These are phyloP conservation scores for Hypomecis punctinalis DNA, from an alignment of 2,888 invertebrate species.

Conservation along the genomic window DNA sequence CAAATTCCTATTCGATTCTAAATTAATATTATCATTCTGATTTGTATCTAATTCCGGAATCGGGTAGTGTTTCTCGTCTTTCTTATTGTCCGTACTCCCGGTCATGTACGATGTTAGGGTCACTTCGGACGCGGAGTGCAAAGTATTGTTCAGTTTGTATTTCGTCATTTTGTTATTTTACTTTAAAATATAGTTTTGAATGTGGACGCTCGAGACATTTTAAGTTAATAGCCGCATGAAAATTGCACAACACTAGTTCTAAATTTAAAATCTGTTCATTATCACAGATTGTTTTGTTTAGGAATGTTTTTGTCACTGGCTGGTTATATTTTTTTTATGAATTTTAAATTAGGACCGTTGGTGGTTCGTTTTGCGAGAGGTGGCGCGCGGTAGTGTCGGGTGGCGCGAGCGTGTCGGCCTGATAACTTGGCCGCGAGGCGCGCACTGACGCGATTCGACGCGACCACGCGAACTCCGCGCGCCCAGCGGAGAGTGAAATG, in stretches of 20 bases:
- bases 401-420: slow-evolving; percentile 1
- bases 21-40: slow-evolving; percentile 64
- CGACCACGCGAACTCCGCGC: neutral
- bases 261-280: slow-evolving; percentile 41
- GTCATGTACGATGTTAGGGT: slow-evolving; percentile 78
- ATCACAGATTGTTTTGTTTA: slow-evolving; percentile 49
- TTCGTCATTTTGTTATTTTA: slow-evolving; percentile 76
- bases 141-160: slow-evolving; percentile 81
- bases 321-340: slow-evolving; percentile 27
- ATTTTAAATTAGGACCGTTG: slow-evolving; percentile 27
- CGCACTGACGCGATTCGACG: slow-evolving; percentile 2
- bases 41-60: slow-evolving; percentile 60
- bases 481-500: slow-evolving; percentile 30
- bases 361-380: slow-evolving; percentile 9
- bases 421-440: neutral
- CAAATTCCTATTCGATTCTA: slow-evolving; percentile 65
- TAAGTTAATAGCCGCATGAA: slow-evolving; percentile 50
- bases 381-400: slow-evolving; percentile 20
- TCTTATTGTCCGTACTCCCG: slow-evolving; percentile 60
- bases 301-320: slow-evolving; percentile 37
- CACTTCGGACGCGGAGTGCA: slow-evolving; percentile 71
- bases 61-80: slow-evolving; percentile 57
- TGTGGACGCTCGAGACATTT: slow-evolving; percentile 72
- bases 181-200: slow-evolving; percentile 70
- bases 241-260: slow-evolving; percentile 51